Conservation (phyloP, 2,888 invertebrate species). For the Caenorhabditis uteleia region DNA sequence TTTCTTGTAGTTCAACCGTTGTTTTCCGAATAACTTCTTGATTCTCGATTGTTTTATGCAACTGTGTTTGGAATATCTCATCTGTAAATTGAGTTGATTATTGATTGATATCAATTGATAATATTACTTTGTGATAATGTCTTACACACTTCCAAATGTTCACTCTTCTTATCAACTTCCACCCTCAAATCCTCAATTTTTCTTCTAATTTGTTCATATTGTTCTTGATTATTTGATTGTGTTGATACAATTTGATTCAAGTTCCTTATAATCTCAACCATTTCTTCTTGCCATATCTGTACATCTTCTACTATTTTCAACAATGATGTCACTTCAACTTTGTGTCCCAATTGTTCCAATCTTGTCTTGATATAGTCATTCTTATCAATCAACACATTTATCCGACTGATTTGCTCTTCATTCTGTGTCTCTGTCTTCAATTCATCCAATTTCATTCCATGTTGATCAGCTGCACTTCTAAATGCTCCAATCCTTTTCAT, state of each 20-base stretch:
- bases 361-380: constrained; percentile 36
- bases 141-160: constrained; percentile 29
- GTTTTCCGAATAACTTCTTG: constrained; percentile 35
- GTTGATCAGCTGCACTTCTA: constrained; percentile 17
- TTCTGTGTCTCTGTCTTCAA: constrained; percentile 24
- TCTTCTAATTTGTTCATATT: constrained; percentile 30
- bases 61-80: constrained; percentile 31
- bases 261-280: constrained; percentile 43
- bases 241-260: constrained; percentile 31
- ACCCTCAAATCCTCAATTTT: constrained; percentile 34
- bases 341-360: constrained; percentile 27
- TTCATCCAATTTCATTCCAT: constrained; percentile 15
- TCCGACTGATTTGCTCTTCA: constrained; percentile 34
- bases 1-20: constrained; percentile 19
- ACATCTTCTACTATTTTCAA: constrained; percentile 43
- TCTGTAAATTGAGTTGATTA: constrained; percentile 10
- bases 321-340: constrained; percentile 25
- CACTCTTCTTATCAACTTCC: constrained; percentile 34
- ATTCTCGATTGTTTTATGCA: constrained; percentile 30
- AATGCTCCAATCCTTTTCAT: constrained; percentile 19
- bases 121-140: constrained; percentile 22
- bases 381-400: constrained; percentile 32
- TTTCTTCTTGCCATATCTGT: constrained; percentile 51
- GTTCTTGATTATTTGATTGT: constrained; percentile 31
- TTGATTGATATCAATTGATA: not conserved